Evolutionary conservation across 2,888 invertebrate genomes (phyloP).

Genomic region (Heliconius sara): DNA sequence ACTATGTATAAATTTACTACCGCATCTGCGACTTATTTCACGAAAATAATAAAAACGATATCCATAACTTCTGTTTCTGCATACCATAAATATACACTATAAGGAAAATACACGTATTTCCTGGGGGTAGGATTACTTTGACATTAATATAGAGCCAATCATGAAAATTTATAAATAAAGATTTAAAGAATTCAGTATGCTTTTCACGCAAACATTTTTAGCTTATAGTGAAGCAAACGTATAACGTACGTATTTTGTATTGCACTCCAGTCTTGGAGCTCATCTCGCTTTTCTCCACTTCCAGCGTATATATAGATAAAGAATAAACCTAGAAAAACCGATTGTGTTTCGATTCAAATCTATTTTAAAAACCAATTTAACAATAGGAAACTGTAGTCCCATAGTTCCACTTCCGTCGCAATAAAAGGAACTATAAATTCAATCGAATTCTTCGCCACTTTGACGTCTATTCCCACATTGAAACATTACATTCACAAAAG

Average conservation of each 20-base stretch:
- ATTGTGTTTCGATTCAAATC: constrained; percentile 46
- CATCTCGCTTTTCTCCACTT: constrained; percentile 24
- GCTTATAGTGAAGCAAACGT: not conserved
- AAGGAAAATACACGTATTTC: not conserved
- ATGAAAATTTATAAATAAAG: not conserved
- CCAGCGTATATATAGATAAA: constrained; percentile 29
- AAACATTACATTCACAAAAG: constrained; percentile 64
- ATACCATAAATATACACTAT: constrained; percentile 10
- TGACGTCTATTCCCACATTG: constrained; percentile 61
- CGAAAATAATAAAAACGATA: constrained; percentile 22
- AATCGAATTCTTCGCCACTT: constrained; percentile 70
- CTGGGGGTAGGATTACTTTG: not conserved
- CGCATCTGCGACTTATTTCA: not conserved
- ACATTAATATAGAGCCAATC: not conserved
- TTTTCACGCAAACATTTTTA: not conserved
- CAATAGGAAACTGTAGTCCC: constrained; percentile 48
- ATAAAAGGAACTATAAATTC: constrained; percentile 66
- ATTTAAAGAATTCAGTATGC: constrained; percentile 1
- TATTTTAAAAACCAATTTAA: constrained; percentile 47
- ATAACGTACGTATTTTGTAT: constrained; percentile 8
- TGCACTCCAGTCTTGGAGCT: constrained; percentile 22
- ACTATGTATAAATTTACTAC: constrained; percentile 1
- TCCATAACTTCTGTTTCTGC: constrained; percentile 12
- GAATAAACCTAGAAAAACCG: constrained; percentile 37
- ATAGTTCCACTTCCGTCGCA: constrained; percentile 54